Evolutionary conservation across 2,113 vertebrate genomes (phyloP).

Genomic region (Leptocoma aspasia): DNA sequence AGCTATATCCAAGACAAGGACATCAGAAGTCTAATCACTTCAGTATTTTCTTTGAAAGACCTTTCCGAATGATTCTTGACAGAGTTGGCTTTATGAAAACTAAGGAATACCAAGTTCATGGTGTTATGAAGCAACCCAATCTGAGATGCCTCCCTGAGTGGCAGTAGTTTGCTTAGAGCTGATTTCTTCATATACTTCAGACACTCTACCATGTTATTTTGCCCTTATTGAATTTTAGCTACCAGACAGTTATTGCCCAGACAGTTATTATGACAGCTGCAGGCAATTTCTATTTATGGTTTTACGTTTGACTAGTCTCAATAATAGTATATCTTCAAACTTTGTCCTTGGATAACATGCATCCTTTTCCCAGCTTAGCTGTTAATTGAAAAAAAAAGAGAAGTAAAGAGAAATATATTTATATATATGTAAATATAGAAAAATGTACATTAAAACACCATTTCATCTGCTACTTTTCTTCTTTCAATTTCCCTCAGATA

Average conservation of each 20-base stretch:
- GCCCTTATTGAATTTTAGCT: background rate
- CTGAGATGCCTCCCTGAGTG: background rate
- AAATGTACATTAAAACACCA: background rate
- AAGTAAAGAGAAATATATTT: background rate
- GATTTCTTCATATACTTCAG: background rate
- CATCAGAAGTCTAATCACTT: background rate
- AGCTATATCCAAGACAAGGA: background rate
- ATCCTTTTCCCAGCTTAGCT: background rate
- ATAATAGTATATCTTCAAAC: background rate
- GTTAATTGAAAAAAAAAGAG: background rate
- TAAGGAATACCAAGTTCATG: background rate
- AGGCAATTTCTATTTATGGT: background rate
- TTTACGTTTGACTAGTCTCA: background rate
- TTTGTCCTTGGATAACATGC: background rate
- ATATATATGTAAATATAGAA: background rate
- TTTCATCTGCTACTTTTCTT: conserved; percentile 17
- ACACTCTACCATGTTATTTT: background rate
- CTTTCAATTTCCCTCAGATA: conserved; percentile 25
- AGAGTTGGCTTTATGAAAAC: background rate
- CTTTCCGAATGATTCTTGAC: background rate
- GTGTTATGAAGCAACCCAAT: background rate
- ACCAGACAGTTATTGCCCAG: background rate
- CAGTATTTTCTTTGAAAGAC: background rate
- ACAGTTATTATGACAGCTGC: background rate
- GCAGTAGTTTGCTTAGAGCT: background rate